Evolutionary conservation across 2,797 vertebrate species (phyloP), one percentile per base, ranked within the genome.

Genomic region (Crocodylus rhombifer): DNA sequence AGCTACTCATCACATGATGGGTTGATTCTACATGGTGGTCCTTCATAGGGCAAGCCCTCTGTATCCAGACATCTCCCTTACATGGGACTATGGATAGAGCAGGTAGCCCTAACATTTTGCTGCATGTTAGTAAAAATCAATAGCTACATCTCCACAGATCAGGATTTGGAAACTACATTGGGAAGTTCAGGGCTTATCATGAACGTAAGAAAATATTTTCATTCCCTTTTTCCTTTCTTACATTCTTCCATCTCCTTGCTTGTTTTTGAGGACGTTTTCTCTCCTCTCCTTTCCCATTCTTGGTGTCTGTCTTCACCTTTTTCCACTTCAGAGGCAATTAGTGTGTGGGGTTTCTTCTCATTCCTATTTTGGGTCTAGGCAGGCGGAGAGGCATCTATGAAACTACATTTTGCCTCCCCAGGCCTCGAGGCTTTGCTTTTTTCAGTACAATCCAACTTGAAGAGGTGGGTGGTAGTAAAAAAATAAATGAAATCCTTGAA

Each of bases 251-350:
- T 61, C 84, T 10, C 61, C 74, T 14, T 55, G 55, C 21, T 56
- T 56, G n/a, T 33, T 13, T 36, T 4, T 69, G 11, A 36, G 33
- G 20, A 33, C 14, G 23, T 51, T 51, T 51, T 51, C 42, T 51
- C n/a, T 74, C 28, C 61, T 76, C 56, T 56, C 42, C 67, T 23
- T 26, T 15, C 2, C n/a, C 17, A 61, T 25, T 55, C 63, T 14
- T 3, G 36, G 23, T 69, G 5, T 25, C 60, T 75, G 12, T 60
- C 36, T 28, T 62, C 2, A 1, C 21, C 60, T 55, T 25, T 57
- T 60, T 9, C 0, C 0, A 1, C 42, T 51, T 23, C 42, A 23
- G 58, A 14, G 26, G 7, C 1, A 0, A 4, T 55, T 26, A 21
- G 2, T 3, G 13, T 18, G 21, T 69, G 33, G 18, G 14, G 17